Evolutionary conservation across 2,797 vertebrate species (phyloP).

Genomic region (Pterois miles): DNA sequence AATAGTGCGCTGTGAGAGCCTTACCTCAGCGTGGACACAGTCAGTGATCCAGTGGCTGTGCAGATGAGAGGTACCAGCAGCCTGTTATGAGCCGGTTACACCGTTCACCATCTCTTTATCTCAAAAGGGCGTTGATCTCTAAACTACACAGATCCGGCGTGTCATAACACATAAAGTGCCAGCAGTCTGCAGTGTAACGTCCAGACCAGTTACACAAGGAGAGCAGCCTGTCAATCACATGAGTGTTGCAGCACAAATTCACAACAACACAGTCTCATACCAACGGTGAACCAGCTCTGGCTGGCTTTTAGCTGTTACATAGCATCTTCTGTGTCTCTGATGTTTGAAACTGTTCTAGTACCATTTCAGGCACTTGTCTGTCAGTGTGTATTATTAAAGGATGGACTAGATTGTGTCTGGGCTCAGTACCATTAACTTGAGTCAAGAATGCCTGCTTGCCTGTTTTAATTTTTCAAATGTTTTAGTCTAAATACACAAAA

Average conservation of each 20-base stretch:
- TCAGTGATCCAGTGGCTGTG: background rate
- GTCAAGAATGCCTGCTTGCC: background rate
- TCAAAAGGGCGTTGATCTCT: slow-evolving; percentile 7
- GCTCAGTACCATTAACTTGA: background rate
- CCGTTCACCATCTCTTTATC: background rate
- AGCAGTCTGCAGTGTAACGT: slow-evolving; percentile 1
- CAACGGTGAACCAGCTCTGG: slow-evolving; percentile 1
- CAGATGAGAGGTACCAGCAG: background rate
- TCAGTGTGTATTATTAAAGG: background rate
- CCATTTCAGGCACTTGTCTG: background rate
- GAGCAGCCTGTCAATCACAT: slow-evolving; percentile 26
- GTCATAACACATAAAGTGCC: slow-evolving; percentile 27
- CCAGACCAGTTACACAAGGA: slow-evolving; percentile 41
- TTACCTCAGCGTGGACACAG: slow-evolving; percentile 4
- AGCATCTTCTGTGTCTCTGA: background rate
- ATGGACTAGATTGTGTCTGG: background rate
- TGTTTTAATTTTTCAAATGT: background rate
- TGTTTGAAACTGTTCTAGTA: background rate
- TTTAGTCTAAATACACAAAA: background rate
- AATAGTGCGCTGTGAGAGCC: background rate
- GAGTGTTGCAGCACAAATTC: background rate
- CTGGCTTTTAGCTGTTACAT: too few relatives aligned
- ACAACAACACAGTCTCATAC: slow-evolving; percentile 7
- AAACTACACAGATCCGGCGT: background rate
- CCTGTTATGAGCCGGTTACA: background rate